A percentile compares a stretch with the other conserved stretches of the same genome.
These are phyloP conservation scores for Physella acuta DNA, from an alignment of 1,140 invertebrate species.

Conservation along the genomic window DNA sequence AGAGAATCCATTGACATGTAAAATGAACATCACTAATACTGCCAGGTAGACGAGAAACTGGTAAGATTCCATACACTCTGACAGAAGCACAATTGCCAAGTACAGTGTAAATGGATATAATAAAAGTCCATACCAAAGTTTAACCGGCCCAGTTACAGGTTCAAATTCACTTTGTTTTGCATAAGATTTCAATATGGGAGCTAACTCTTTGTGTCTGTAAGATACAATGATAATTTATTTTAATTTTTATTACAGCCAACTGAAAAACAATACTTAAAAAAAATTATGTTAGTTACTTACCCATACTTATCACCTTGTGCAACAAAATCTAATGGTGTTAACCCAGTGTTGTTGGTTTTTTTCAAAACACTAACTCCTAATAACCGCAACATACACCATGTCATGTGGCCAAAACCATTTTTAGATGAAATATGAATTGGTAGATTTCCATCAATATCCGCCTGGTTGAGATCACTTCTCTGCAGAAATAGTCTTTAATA, in stretches of 20 bases:
- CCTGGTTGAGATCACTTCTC: constrained; percentile 41
- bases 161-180: constrained; percentile 17
- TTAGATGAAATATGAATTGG: constrained; percentile 45
- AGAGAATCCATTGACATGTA: constrained; percentile 13
- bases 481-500: constrained; percentile 27
- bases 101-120: constrained; percentile 36
- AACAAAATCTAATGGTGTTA: constrained; percentile 43
- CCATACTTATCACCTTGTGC: constrained; percentile 36
- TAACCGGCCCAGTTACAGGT: constrained; percentile 29
- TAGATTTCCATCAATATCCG: constrained; percentile 46
- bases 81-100: constrained; percentile 24
- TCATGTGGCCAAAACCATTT: constrained; percentile 43
- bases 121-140: constrained; percentile 42
- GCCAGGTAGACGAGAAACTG: constrained; percentile 36
- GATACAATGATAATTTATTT: constrained; percentile 19
- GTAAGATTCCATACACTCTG: constrained; percentile 26
- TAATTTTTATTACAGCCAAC: no score
- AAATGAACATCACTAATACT: constrained; percentile 28
- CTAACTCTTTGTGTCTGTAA: constrained; percentile 40
- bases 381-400: constrained; percentile 43
- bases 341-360: constrained; percentile 41
- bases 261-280: not conserved
- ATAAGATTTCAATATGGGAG: constrained; percentile 32
- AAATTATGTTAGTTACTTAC: constrained; percentile 26
- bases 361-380: constrained; percentile 36